Base-by-base conservation (phyloP, 2,888 invertebrate species). In the Chalcis sispes region DNA sequence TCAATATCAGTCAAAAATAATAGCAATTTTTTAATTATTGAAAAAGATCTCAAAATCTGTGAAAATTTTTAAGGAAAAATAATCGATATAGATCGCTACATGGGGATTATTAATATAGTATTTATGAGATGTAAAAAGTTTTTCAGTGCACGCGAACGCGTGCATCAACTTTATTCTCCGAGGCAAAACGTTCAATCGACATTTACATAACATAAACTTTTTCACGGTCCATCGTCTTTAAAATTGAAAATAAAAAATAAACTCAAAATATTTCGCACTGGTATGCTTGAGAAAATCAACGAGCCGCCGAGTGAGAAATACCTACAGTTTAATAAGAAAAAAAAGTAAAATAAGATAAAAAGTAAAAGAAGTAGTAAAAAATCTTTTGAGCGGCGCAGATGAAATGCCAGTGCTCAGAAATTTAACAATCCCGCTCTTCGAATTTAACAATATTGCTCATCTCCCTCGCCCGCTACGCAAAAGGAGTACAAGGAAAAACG, bases 201-300 rank as follows among this genome's bases (percentile, higher is more conserved):
- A 71, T 71, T 62, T 54, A 42, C 46, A 62, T 42, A n/a, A n/a
- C n/a, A n/a, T n/a, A 54, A 15, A 71, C 32, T 54, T 54, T 48
- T 59, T 62, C 54, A 62, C 62, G 20, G 40, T 46, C 54, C 40
- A 8, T 59, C 70, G 54, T 20, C 40, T 27, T 32, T 10, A 27
- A 42, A 36, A 70, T 20, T 27, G 42, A 52, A 52, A 2, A 62
- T 62, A 52, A 62, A 71, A 40, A 52, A 52, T 40, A 40, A 52
- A 52, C 27, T 62, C 18, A 36, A 29, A 36, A 15, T 27, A 40
- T 56, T 42, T 18, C 18, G 18, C 25, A 32, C 42, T 61, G 72
- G 64, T 56, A 56, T 25, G 72, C 59, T 56, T 64, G 32, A 23
- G 32, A 54, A 62, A 62, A 61, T n/a, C n/a, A n/a, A n/a, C n/a